phyloP scores from a whole-genome alignment of 2,113 vertebrate genomes.

The Sialia sialis region DNA sequence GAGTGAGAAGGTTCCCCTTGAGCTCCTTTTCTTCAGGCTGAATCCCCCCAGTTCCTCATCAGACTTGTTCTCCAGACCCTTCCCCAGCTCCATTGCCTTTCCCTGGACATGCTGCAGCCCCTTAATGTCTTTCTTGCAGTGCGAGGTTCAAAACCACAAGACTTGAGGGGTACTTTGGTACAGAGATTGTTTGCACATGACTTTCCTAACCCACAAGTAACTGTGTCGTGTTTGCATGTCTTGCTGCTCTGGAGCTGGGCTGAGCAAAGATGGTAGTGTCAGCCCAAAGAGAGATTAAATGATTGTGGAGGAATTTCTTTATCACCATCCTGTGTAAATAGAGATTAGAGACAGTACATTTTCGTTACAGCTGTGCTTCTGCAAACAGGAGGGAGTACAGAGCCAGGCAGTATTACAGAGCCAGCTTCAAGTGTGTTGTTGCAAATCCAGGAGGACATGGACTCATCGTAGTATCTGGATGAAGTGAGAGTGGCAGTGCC shows the following conservation, averaged over 20 bases:
- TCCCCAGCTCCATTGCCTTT: neutral
- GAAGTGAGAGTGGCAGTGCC: neutral
- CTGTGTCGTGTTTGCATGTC: neutral
- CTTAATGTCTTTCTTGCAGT: neutral
- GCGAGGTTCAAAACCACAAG: neutral
- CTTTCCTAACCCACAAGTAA: neutral
- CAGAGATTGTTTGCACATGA: neutral
- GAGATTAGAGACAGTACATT: constrained; percentile 20
- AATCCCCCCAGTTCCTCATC: neutral
- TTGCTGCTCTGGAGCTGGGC: neutral
- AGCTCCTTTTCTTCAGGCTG: neutral
- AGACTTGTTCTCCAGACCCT: neutral
- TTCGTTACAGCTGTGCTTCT: constrained; percentile 3
- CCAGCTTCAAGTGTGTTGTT: neutral
- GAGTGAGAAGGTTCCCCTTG: neutral
- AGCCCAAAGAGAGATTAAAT: constrained; percentile 38
- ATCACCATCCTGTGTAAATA: constrained; percentile 52
- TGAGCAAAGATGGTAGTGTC: neutral
- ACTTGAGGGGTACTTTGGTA: neutral
- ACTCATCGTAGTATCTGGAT: accelerated
- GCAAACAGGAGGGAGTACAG: neutral
- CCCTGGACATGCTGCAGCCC: neutral
- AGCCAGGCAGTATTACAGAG: neutral
- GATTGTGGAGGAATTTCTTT: constrained; percentile 53
- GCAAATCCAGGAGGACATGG: neutral